Evolutionary conservation across 2,113 vertebrate genomes (phyloP).

Genomic region (Hippocampus zosterae): DNA sequence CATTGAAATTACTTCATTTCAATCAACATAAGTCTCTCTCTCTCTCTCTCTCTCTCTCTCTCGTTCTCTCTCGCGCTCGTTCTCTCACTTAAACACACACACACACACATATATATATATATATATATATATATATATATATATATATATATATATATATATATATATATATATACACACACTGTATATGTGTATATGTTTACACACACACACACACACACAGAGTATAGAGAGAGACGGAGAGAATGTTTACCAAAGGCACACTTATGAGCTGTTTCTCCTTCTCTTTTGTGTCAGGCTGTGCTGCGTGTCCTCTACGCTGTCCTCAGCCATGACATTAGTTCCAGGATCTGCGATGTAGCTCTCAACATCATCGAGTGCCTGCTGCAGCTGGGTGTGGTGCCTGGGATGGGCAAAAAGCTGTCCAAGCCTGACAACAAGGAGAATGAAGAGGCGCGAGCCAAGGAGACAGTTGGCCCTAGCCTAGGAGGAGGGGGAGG

Average conservation of each 20-base stretch:
- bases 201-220: too few relatives aligned
- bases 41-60: too few relatives aligned
- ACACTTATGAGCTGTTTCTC: background rate
- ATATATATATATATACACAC: too few relatives aligned
- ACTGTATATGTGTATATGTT: too few relatives aligned
- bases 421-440: constrained; percentile 87
- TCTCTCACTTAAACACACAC: too few relatives aligned
- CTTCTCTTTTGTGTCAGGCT: constrained; percentile 70
- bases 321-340: constrained; percentile 95
- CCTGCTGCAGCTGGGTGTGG: constrained; percentile 90
- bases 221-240: too few relatives aligned
- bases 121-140: too few relatives aligned
- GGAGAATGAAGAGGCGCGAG: constrained; percentile 84
- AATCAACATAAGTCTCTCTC: too few relatives aligned
- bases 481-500: constrained; percentile 62
- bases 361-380: constrained; percentile 94
- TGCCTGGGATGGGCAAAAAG: constrained; percentile 84
- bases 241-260: background rate
- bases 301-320: constrained; percentile 90
- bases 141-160: too few relatives aligned
- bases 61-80: too few relatives aligned
- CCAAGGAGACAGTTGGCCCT: constrained; percentile 79
- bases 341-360: constrained; percentile 93
- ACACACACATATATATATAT: too few relatives aligned
- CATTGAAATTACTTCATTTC: too few relatives aligned